A percentile compares a stretch with the other conserved stretches of the same genome.
These are phyloP conservation scores for Sebastes paucispinis DNA, from an alignment of 2,797 vertebrate species.

Conservation along the genomic window DNA sequence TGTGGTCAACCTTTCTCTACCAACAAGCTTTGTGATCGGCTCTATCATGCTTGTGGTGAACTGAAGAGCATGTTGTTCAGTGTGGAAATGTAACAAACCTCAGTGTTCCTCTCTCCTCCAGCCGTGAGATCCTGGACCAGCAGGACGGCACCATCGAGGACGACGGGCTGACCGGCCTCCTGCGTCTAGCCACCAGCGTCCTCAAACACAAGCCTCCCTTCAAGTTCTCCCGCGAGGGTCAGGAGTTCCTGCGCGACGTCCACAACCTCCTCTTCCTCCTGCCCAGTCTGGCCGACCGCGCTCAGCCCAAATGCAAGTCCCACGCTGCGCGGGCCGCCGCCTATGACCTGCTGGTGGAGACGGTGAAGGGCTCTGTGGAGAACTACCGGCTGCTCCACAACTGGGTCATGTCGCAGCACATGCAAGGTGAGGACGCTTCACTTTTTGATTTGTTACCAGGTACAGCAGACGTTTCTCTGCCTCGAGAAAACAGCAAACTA, in stretches of 20 bases:
- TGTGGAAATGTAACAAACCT: neutral
- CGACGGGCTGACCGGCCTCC: conserved; percentile 93
- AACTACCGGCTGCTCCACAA: conserved; percentile 98
- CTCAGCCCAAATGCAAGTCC: conserved; percentile 97
- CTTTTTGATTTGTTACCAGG: neutral
- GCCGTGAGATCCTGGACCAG: conserved; percentile 97
- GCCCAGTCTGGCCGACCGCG: conserved; percentile 94
- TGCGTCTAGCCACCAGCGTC: conserved; percentile 94
- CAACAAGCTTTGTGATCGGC: neutral
- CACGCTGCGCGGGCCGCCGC: conserved; percentile 96
- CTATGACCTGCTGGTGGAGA: conserved; percentile 96
- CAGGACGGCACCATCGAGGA: conserved; percentile 95
- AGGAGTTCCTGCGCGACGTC: conserved; percentile 97
- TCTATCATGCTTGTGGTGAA: too few species aligned
- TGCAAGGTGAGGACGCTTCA: conserved; percentile 88
- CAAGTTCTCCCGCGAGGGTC: conserved; percentile 96
- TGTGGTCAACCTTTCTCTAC: neutral
- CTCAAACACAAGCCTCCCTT: conserved; percentile 98
- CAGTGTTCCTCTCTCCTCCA: conserved; percentile 45
- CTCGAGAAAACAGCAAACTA: too few species aligned
- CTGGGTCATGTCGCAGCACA: conserved; percentile 99
- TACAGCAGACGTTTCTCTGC: too few species aligned
- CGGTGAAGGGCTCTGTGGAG: conserved; percentile 96
- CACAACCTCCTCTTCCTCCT: conserved; percentile 97
- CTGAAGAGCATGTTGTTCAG: neutral